Evolutionary conservation across 2,113 vertebrate species (phyloP), one percentile per base, ranked within the genome.

Genomic region (Pteropus alecto): DNA sequence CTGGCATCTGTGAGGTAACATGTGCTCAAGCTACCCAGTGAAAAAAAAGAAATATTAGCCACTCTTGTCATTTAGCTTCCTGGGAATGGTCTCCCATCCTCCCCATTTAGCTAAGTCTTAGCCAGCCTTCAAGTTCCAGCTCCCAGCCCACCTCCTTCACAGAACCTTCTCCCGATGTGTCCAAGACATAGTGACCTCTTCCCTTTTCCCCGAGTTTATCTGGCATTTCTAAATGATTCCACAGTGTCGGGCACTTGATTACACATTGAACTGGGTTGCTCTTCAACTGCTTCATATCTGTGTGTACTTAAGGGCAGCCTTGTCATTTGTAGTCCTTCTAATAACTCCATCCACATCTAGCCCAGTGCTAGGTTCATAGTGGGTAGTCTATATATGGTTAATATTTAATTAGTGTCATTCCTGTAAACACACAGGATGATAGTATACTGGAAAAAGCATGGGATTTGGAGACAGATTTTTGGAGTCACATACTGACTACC

Each of bases 1-100:
- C 79, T 97, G 70, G 81, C 96, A 73, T 86, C 61, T 74, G 91
- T 96, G 48, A 97, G 92, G 78, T 19, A 68, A 90, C 87, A 96
- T 61, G 87, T 87, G 85, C 76, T 97, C 76, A 95, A 92, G 74
- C 93, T 96, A 76, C 41, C 22, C 85, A 93, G 81, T 70, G 30
- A 70, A 92, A 82, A 95, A 71, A 33, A 95, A 93, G 67, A 93
- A 78, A 85, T 83, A 89, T 79, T 19, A 89, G 33, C 63, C 61
- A 68, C 74, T 86, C 58, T 38, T 73, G 81, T 79, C 58, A 86
- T 79, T 76, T 46, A 63, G 35, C 21, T 93, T 85, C 54, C 68
- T 83, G 11, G 24, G 22, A 88, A 81, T 96, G 43, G 89, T 87
- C 24, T 43, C 35, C 63, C 58, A 70, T 6, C 11, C 67, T 92